These are phyloP conservation scores for Ophthalmolycus amberensis DNA, from an alignment of 2,113 vertebrate species.

Conservation along the genomic window DNA sequence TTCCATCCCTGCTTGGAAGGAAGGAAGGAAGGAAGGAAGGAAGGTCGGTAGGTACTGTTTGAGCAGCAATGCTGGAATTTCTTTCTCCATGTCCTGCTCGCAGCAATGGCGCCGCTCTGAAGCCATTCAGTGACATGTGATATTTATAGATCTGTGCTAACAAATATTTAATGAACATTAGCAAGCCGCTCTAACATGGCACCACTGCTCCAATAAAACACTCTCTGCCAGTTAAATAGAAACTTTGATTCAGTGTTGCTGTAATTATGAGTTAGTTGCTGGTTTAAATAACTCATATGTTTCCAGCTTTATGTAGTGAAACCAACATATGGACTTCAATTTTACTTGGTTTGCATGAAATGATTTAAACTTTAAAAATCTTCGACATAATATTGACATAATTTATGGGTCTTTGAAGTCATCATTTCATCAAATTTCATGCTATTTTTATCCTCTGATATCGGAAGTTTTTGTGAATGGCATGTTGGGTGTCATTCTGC, in stretches of 20 bases:
- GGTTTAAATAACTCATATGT: neutral
- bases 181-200: conserved; percentile 69
- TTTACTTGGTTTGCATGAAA: neutral
- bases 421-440: neutral
- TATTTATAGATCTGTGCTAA: conserved; percentile 85
- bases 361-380: neutral
- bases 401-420: neutral
- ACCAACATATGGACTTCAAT: neutral
- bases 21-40: neutral
- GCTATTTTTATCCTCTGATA: neutral
- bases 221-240: conserved; percentile 30
- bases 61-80: conserved; percentile 66
- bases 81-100: conserved; percentile 71
- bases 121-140: conserved; percentile 83
- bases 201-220: conserved; percentile 64
- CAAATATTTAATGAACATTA: conserved; percentile 87
- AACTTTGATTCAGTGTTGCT: conserved; percentile 47
- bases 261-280: conserved; percentile 1
- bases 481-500: neutral
- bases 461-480: conserved; percentile 25
- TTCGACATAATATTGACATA: too few relatives aligned
- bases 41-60: conserved; percentile 4
- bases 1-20: neutral
- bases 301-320: neutral
- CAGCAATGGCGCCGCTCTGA: conserved; percentile 79